phyloP scores from a whole-genome alignment of 1,140 invertebrate genomes.

The Brachystomella parvula region DNA sequence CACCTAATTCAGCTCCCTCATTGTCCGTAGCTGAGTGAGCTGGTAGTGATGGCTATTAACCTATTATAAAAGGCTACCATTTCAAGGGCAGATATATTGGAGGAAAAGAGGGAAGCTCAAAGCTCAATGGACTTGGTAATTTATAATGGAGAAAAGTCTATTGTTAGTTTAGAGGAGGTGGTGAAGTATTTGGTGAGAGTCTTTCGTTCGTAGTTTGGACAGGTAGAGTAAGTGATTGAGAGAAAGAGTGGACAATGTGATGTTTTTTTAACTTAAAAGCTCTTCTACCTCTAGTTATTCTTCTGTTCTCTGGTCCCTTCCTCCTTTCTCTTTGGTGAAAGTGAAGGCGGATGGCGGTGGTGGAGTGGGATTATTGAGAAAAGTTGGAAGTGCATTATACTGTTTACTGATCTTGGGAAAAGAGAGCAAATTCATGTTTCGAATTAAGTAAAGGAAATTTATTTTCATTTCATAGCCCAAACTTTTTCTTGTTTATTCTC shows the following conservation, averaged over 20 bases:
- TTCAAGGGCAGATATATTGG: too few species aligned
- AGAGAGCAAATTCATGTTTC: constrained; percentile 49
- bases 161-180: too few species aligned
- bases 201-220: neutral
- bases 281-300: neutral
- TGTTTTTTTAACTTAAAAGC: constrained; percentile 9
- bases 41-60: too few species aligned
- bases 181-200: too few species aligned
- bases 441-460: constrained; percentile 48
- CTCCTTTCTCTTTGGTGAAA: constrained; percentile 12
- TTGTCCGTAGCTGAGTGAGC: too few species aligned
- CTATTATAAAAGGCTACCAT: too few species aligned
- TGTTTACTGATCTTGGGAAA: constrained; percentile 46
- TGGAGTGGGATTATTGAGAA: constrained; percentile 31
- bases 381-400: constrained; percentile 44
- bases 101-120: too few species aligned
- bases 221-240: neutral
- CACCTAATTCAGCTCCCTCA: too few species aligned
- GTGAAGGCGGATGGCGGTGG: constrained; percentile 24
- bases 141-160: too few species aligned
- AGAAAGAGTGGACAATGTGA: neutral
- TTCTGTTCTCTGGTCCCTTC: too few species aligned
- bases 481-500: constrained; percentile 22
- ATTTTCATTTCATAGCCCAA: constrained; percentile 44
- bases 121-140: too few species aligned